These are phyloP conservation scores for Dendrolimus punctatus DNA, from an alignment of 1,140 invertebrate genomes.

Conservation along the genomic window DNA sequence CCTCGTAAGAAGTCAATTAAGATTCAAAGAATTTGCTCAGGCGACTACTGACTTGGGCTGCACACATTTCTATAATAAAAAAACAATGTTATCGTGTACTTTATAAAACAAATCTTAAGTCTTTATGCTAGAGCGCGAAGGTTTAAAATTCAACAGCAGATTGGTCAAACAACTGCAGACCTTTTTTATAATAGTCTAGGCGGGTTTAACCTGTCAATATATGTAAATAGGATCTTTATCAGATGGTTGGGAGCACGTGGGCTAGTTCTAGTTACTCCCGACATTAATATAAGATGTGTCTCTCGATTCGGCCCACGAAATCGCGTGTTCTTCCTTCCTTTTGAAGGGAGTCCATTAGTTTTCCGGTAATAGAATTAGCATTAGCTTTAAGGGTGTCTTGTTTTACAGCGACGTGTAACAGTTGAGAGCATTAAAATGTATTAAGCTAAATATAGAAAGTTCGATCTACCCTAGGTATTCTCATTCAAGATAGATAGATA, in stretches of 20 bases:
- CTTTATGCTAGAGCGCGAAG: neutral
- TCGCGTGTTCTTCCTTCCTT: slow-evolving; percentile 24
- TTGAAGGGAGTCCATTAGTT: too few relatives aligned
- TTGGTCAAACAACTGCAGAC: slow-evolving; percentile 11
- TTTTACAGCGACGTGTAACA: too few relatives aligned
- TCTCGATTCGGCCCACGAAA: slow-evolving; percentile 53
- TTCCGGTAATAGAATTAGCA: too few relatives aligned
- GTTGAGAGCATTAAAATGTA: too few relatives aligned
- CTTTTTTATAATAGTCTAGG: slow-evolving; percentile 13
- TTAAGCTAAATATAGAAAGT: too few relatives aligned
- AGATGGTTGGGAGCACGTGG: slow-evolving; percentile 43
- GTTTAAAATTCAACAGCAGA: slow-evolving; percentile 6
- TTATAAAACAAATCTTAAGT: neutral
- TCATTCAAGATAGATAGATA: too few relatives aligned
- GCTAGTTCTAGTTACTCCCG: slow-evolving; percentile 45
- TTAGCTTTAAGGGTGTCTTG: too few relatives aligned
- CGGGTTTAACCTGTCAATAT: slow-evolving; percentile 47
- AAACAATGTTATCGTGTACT: neutral
- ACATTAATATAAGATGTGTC: slow-evolving; percentile 56
- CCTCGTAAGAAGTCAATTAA: slow-evolving; percentile 65
- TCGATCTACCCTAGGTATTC: too few relatives aligned
- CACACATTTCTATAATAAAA: neutral
- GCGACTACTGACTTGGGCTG: neutral
- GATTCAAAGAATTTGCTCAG: slow-evolving; percentile 35
- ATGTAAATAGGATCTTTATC: slow-evolving; percentile 53